phyloP scores from a whole-genome alignment of 53 echinoderm and acorn worm genomes.

The Holothuria leucospilota region DNA sequence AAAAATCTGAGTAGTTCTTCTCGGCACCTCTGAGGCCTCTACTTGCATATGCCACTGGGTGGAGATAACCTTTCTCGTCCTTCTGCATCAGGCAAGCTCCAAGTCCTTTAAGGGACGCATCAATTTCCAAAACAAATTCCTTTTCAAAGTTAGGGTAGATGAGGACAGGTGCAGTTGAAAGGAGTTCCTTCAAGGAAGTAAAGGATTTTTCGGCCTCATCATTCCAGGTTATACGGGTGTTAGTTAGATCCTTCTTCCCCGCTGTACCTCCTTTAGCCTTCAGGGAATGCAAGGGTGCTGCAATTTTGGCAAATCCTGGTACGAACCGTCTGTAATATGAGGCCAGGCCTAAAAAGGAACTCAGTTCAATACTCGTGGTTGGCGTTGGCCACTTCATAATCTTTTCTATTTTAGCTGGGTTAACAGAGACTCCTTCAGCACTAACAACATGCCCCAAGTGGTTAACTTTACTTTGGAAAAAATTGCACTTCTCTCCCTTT shows the following conservation, averaged over 20 bases:
- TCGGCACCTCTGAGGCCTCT: constrained; percentile 1
- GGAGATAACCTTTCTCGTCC: constrained; percentile 20
- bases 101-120: background rate
- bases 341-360: constrained; percentile 60
- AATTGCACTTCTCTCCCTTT: constrained; percentile 50
- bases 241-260: constrained; percentile 2
- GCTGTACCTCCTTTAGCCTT: constrained; percentile 11
- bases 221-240: constrained; percentile 1
- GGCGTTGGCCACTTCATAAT: background rate
- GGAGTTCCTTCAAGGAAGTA: constrained; percentile 3
- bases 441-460: constrained; percentile 62
- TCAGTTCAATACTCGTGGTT: background rate
- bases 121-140: constrained; percentile 35
- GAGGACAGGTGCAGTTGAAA: constrained; percentile 47
- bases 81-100: constrained; percentile 27
- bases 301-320: constrained; percentile 48
- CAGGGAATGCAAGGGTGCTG: constrained; percentile 59
- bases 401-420: constrained; percentile 30
- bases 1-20: no score
- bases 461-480: constrained; percentile 42
- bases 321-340: constrained; percentile 61
- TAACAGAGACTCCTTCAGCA: no score
- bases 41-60: constrained; percentile 50
- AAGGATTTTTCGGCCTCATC: constrained; percentile 41
- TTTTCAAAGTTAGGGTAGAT: constrained; percentile 43